Evolutionary conservation across 2,888 invertebrate species (phyloP).

Genomic region (Parochlus steinenii): DNA sequence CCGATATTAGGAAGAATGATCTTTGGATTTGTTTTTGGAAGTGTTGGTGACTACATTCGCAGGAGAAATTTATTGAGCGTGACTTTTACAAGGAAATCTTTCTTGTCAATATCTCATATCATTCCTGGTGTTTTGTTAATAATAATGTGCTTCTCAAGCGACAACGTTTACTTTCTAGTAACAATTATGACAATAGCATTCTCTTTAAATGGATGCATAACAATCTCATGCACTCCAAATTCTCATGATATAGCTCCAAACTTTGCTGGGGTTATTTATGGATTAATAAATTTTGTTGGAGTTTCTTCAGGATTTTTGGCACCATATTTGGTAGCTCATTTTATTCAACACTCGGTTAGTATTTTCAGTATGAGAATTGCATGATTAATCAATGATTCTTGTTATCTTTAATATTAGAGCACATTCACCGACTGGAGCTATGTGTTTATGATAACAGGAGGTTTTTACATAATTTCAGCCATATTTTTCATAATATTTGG

Average conservation of each 20-base stretch:
- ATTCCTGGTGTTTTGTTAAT: constrained; percentile 33
- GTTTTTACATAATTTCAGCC: constrained; percentile 43
- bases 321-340: constrained; percentile 21
- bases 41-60: constrained; percentile 39
- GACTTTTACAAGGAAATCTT: constrained; percentile 38
- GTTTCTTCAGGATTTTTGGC: constrained; percentile 43
- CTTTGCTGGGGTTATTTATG: constrained; percentile 44
- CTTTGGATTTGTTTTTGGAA: constrained; percentile 45
- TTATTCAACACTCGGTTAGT: constrained; percentile 3
- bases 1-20: constrained; percentile 45
- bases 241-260: constrained; percentile 46
- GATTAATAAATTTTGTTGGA: constrained; percentile 46
- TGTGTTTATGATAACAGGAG: constrained; percentile 47
- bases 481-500: constrained; percentile 46
- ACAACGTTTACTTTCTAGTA: constrained; percentile 33
- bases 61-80: constrained; percentile 25
- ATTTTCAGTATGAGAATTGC: neutral
- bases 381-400: neutral
- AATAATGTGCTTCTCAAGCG: constrained; percentile 5
- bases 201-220: constrained; percentile 37
- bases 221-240: constrained; percentile 34
- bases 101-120: constrained; percentile 39
- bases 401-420: constrained; percentile 33
- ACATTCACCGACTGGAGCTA: constrained; percentile 48
- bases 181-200: constrained; percentile 39